phyloP scores from a whole-genome alignment of 2,888 invertebrate species.

The Drosophila kokeensis region DNA sequence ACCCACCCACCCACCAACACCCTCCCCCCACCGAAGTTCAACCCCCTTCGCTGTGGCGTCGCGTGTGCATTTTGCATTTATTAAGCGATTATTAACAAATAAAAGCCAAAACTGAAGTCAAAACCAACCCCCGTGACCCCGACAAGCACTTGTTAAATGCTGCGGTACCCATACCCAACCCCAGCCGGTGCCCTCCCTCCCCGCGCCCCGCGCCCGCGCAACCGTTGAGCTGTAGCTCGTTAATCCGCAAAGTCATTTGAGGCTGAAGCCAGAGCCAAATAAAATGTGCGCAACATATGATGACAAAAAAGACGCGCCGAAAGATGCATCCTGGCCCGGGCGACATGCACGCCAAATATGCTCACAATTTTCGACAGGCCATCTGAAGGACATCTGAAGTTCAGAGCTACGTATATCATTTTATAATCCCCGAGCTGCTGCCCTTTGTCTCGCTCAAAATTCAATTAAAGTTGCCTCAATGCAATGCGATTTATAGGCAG shows the following conservation, averaged over 20 bases:
- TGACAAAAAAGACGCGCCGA: conserved; percentile 40
- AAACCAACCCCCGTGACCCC: conserved; percentile 32
- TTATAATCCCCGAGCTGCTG: conserved; percentile 68
- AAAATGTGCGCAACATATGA: conserved; percentile 80
- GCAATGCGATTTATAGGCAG: conserved; percentile 29
- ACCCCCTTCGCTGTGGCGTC: conserved; percentile 20
- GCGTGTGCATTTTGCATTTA: conserved; percentile 80
- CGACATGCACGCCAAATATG: conserved; percentile 76
- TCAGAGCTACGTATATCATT: conserved; percentile 44
- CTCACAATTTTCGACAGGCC: conserved; percentile 65
- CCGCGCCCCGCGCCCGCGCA: conserved; percentile 1
- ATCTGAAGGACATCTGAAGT: conserved; percentile 17
- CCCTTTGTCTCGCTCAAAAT: conserved; percentile 66
- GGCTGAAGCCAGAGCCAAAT: conserved; percentile 34
- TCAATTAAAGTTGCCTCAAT: conserved; percentile 63
- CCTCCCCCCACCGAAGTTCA: not conserved
- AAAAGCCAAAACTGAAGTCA: conserved; percentile 55
- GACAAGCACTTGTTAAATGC: conserved; percentile 33
- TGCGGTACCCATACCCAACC: not conserved
- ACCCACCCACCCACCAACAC: not conserved
- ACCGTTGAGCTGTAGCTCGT: conserved; percentile 25
- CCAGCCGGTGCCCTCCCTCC: not conserved
- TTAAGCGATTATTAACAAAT: conserved; percentile 84
- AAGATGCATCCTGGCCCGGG: conserved; percentile 36
- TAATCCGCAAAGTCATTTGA: conserved; percentile 82